A percentile compares a stretch with the other conserved stretches of the same genome.
Evolutionary conservation across 2,113 vertebrate genomes (phyloP).

Genomic region (Melanerpes formicivorus): DNA sequence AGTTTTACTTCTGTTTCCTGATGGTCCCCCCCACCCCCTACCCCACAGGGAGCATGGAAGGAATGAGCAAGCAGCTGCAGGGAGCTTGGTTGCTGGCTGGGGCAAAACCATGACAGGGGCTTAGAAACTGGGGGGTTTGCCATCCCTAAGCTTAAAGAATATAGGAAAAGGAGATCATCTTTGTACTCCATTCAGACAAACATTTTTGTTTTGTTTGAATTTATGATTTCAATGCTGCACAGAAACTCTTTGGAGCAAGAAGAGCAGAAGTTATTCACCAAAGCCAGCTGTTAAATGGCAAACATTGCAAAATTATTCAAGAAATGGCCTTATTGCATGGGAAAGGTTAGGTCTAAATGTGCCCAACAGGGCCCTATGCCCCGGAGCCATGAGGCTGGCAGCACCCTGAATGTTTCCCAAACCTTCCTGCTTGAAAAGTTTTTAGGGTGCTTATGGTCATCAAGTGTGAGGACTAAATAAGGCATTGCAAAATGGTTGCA

Average conservation of each 20-base stretch:
- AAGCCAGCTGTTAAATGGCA: background rate
- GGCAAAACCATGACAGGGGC: background rate
- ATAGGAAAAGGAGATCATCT: background rate
- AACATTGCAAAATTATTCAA: background rate
- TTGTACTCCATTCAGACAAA: background rate
- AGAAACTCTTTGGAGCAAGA: background rate
- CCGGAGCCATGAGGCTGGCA: background rate
- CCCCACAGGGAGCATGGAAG: background rate
- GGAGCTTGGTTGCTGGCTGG: background rate
- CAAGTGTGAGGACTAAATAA: background rate
- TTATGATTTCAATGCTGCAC: background rate
- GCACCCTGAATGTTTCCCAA: background rate
- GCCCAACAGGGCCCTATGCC: background rate
- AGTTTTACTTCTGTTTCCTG: background rate
- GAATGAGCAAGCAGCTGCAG: background rate
- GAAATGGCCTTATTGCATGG: background rate
- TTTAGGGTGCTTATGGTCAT: background rate
- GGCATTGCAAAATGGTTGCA: background rate
- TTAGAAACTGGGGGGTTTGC: background rate
- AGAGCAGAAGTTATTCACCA: background rate
- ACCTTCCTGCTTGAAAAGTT: background rate
- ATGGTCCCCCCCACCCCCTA: too few species aligned
- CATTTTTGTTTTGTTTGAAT: background rate
- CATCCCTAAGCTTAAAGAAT: background rate
- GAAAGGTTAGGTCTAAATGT: background rate